Evolutionary conservation across 2,113 vertebrate genomes (phyloP), one percentile per base, ranked within the genome.

Genomic region (Ammodytes marinus): DNA sequence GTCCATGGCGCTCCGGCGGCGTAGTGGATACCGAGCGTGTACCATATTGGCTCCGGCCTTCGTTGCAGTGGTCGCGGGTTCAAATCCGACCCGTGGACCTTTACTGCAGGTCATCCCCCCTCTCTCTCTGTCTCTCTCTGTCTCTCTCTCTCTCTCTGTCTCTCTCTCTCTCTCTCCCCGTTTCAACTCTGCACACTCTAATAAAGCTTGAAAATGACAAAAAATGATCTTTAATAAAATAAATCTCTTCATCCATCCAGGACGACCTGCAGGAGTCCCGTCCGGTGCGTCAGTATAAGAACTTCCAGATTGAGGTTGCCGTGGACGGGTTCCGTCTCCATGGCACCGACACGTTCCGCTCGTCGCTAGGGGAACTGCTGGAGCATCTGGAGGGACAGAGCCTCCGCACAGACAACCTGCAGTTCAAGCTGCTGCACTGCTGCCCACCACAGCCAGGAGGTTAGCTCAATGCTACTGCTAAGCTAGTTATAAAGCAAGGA

Each of bases 381-480:
- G 95, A 95, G 45, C 97, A 99, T 90, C 94, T 99, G 81, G 95
- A 97, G 83, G 96, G 97, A 11, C 97, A 99, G 88, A 96, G 93
- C 72, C 97, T 99, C 4, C 94, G 96, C 14, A 97, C 98, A 0
- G 98, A 99, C 88, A 96, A 98, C 88, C 95, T 99, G 69, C 96
- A 96, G 80, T 99, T 99, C 37, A 96, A 96, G n/a, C 89, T 99
- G 53, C 95, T 93, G 50, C 96, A 95, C 70, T 99, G 97, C 90
- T 99, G 97, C 90, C 98, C 97, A 39, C 98, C 98, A 45, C 97
- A 98, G 87, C 98, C 98, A 2, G 92, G 97, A 97, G 98, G 98
- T 94, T 74, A 54, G 39, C 39, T 50, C 10, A 57, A 75, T 17
- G 45, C 67, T 9, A 1, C 15, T 4, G 55, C 9, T 45, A 43